Conservation (phyloP, 2,113 vertebrate genomes). For the Sciurus niger region DNA sequence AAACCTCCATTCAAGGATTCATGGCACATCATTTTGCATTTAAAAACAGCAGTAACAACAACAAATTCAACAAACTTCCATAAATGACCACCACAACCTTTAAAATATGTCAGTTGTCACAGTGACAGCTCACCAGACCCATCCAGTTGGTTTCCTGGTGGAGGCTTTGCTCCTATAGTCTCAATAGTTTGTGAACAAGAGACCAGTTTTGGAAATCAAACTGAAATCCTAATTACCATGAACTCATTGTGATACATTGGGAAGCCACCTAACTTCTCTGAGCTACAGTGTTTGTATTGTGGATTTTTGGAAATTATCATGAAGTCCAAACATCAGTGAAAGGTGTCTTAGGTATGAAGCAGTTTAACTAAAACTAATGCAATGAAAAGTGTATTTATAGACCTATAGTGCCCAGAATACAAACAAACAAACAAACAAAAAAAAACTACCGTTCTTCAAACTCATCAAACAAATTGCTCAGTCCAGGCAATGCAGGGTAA, state of each 20-base stretch:
- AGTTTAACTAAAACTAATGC: neutral
- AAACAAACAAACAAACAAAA: neutral
- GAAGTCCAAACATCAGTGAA: neutral
- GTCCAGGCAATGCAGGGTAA: neutral
- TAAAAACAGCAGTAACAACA: neutral
- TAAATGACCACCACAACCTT: neutral
- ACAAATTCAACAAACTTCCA: neutral
- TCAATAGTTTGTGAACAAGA: neutral
- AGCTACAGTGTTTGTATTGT: neutral
- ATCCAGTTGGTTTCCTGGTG: neutral
- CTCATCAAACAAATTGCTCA: neutral
- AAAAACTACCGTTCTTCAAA: neutral
- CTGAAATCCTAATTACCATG: neutral
- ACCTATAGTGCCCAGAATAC: neutral
- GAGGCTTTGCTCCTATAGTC: neutral
- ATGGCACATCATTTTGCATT: neutral
- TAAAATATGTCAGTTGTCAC: neutral
- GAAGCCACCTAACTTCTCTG: neutral
- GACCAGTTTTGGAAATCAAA: neutral
- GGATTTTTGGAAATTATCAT: neutral
- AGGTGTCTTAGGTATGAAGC: neutral
- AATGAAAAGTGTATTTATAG: neutral
- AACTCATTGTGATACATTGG: neutral
- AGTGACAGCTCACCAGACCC: neutral
- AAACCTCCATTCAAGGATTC: neutral